phyloP scores from a whole-genome alignment of 2,113 vertebrate species.

The Anarrhichthys ocellatus region DNA sequence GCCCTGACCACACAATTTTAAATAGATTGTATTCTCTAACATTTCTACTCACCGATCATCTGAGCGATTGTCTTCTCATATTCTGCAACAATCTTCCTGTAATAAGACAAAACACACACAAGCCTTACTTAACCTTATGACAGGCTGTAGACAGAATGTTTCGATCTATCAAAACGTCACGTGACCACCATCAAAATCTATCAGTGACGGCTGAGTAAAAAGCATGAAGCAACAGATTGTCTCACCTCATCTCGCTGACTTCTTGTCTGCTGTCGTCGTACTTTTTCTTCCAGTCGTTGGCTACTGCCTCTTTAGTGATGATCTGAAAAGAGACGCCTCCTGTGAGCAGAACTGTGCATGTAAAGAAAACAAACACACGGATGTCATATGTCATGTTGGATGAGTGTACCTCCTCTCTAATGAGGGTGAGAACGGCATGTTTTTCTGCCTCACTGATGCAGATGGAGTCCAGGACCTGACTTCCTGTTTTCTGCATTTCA shows the following conservation, averaged over 20 bases:
- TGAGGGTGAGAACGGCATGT: conserved; percentile 90
- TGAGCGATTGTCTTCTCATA: conserved; percentile 98
- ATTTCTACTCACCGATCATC: conserved; percentile 91
- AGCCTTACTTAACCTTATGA: not conserved
- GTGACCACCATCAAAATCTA: not conserved
- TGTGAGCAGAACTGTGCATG: conserved; percentile 27
- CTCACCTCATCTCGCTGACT: conserved; percentile 95
- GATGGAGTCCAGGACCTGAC: conserved; percentile 88
- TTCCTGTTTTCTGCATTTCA: conserved; percentile 81
- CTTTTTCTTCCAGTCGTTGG: conserved; percentile 92
- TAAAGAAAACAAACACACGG: conserved; percentile 12
- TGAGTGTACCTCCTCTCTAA: conserved; percentile 91
- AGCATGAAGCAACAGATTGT: not conserved
- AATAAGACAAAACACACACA: conserved; percentile 28
- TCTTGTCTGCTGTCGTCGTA: conserved; percentile 91
- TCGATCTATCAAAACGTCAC: not conserved
- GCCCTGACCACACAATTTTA: not conserved
- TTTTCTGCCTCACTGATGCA: conserved; percentile 92
- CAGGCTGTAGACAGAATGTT: not conserved
- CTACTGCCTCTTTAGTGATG: conserved; percentile 93
- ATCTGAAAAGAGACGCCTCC: conserved; percentile 82
- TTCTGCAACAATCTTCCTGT: conserved; percentile 95
- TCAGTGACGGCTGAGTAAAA: not conserved
- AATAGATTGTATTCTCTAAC: not conserved
- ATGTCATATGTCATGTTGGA: not conserved